These are phyloP conservation scores for Nasonovia ribisnigri DNA, from an alignment of 2,888 invertebrate genomes.

Conservation along the genomic window DNA sequence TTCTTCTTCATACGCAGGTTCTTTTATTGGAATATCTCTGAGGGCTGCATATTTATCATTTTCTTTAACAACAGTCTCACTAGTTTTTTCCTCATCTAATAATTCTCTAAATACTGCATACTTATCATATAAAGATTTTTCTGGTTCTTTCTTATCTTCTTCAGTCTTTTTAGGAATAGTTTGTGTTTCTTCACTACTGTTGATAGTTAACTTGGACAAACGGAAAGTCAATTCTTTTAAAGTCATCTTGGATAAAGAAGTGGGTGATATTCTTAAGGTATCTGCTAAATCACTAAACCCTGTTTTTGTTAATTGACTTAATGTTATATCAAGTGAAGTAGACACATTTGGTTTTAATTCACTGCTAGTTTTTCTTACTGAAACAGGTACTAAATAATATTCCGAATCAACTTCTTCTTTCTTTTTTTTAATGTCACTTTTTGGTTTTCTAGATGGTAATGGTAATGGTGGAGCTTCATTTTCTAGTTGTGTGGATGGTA, in stretches of 20 bases:
- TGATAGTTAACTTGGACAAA: constrained; percentile 73
- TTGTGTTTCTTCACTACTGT: constrained; percentile 72
- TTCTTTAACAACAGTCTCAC: constrained; percentile 71
- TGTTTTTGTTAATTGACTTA: constrained; percentile 85
- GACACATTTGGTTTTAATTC: constrained; percentile 48
- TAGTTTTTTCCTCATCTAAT: constrained; percentile 74
- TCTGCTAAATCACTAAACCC: constrained; percentile 84
- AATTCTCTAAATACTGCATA: constrained; percentile 90
- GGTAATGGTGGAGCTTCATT: constrained; percentile 75
- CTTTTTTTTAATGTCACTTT: constrained; percentile 70
- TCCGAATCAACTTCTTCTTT: constrained; percentile 67
- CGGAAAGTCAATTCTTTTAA: constrained; percentile 87
- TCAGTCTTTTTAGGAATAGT: constrained; percentile 72
- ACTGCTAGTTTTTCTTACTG: constrained; percentile 69
- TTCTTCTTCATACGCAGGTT: constrained; percentile 61
- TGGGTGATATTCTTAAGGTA: constrained; percentile 82
- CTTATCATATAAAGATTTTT: constrained; percentile 76
- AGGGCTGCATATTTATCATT: constrained; percentile 84
- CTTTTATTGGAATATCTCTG: constrained; percentile 73
- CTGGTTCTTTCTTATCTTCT: constrained; percentile 70
- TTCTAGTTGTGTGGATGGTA: constrained; percentile 66
- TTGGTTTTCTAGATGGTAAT: constrained; percentile 74
- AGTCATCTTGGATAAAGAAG: constrained; percentile 86
- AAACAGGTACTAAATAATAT: constrained; percentile 77
- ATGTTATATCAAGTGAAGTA: constrained; percentile 79